Conservation (phyloP, 2,888 invertebrate species). For the Acanthosoma haemorrhoidale region DNA sequence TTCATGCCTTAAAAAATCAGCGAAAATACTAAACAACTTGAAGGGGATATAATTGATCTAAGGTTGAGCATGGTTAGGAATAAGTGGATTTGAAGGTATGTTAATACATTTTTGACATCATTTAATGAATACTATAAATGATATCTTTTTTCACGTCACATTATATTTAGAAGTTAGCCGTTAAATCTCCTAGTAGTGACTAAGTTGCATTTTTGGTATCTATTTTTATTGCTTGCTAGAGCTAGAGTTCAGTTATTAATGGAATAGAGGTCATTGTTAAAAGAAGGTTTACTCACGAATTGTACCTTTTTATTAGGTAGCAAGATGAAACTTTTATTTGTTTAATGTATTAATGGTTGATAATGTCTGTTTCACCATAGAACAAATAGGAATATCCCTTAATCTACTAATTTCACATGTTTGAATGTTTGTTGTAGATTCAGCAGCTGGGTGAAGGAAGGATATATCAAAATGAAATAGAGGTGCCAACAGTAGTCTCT, state of each 20-base stretch:
- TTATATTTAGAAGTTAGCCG: not conserved
- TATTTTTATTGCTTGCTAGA: slow-evolving; percentile 2
- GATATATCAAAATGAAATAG: slow-evolving; percentile 19
- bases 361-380: not conserved
- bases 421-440: slow-evolving; percentile 25
- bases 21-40: not conserved
- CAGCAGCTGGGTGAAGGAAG: slow-evolving; percentile 5
- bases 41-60: not conserved
- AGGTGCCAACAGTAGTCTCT: not conserved
- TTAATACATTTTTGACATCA: not conserved
- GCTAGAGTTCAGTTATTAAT: slow-evolving; percentile 28
- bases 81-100: slow-evolving; percentile 3
- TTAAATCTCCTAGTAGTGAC: not conserved
- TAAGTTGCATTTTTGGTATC: slow-evolving; percentile 17
- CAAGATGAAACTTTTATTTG: not conserved
- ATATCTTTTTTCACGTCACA: not conserved
- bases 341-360: not conserved
- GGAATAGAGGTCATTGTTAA: slow-evolving; percentile 31
- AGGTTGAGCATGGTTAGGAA: not conserved
- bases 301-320: not conserved
- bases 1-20: not conserved
- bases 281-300: not conserved
- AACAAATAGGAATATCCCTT: not conserved
- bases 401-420: slow-evolving; percentile 3
- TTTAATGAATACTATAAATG: not conserved